A percentile compares a stretch with the other conserved stretches of the same genome.
Evolutionary conservation across 2,113 vertebrate genomes (phyloP).

Genomic region (Phyllopteryx taeniolatus): DNA sequence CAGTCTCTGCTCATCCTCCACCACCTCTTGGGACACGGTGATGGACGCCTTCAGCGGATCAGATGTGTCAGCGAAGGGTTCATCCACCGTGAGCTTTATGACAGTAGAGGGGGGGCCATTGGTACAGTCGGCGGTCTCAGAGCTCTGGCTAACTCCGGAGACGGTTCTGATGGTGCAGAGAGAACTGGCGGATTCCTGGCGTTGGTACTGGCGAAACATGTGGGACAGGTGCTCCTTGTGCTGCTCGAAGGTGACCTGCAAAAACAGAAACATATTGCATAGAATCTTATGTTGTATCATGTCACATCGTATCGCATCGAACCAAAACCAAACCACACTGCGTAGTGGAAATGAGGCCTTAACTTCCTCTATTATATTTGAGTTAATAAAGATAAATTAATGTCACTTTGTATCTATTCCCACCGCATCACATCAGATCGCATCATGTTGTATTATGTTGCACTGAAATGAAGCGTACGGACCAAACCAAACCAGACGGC

Average conservation of each 20-base stretch:
- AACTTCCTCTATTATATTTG: too few species aligned
- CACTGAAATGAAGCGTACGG: too few species aligned
- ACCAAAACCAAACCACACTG: too few species aligned
- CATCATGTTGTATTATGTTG: too few species aligned
- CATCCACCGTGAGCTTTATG: constrained; percentile 63
- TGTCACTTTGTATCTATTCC: too few species aligned
- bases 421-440: too few species aligned
- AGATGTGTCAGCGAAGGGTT: constrained; percentile 23
- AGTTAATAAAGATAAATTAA: too few species aligned
- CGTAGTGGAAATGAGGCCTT: too few species aligned
- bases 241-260: constrained; percentile 93
- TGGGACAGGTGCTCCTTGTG: constrained; percentile 88
- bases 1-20: constrained; percentile 48
- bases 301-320: too few species aligned
- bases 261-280: constrained; percentile 15
- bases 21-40: constrained; percentile 65
- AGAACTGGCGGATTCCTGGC: constrained; percentile 68
- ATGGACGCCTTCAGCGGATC: constrained; percentile 40
- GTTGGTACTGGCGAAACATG: constrained; percentile 86
- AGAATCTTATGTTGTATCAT: too few species aligned
- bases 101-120: constrained; percentile 71
- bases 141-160: constrained; percentile 70
- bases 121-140: constrained; percentile 48
- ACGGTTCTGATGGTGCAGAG: constrained; percentile 71
- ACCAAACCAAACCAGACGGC: too few species aligned